phyloP scores from a whole-genome alignment of 2,888 invertebrate genomes.

The Parnassius apollo region DNA sequence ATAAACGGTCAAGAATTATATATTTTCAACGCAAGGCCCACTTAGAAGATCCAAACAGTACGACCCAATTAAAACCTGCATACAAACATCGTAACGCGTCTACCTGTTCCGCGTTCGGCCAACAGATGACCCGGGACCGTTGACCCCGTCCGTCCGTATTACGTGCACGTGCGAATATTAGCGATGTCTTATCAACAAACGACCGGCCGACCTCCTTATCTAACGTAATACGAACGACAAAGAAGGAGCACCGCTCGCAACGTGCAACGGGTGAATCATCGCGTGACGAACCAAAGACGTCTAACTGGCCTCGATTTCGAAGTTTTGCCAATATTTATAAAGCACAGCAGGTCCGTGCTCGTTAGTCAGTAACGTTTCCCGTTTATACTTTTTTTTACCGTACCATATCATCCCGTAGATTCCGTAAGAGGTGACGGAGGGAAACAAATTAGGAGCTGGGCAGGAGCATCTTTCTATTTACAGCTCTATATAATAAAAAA shows the following conservation, averaged over 20 bases:
- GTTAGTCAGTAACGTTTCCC: too few relatives aligned
- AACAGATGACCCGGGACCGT: slow-evolving; percentile 37
- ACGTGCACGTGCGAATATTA: slow-evolving; percentile 15
- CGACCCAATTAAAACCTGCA: neutral
- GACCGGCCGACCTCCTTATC: slow-evolving; percentile 31
- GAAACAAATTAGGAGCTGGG: too few relatives aligned
- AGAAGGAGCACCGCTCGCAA: neutral
- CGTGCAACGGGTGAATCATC: slow-evolving; percentile 43
- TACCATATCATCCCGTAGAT: too few relatives aligned
- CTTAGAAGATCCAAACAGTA: too few relatives aligned
- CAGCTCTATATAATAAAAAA: too few relatives aligned
- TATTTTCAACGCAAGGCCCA: too few relatives aligned
- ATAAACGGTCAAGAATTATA: too few relatives aligned
- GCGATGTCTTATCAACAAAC: slow-evolving; percentile 18
- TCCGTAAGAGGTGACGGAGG: too few relatives aligned
- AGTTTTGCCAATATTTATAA: slow-evolving; percentile 37
- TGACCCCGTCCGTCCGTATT: slow-evolving; percentile 39
- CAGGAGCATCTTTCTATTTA: too few relatives aligned
- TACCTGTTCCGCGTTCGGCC: neutral
- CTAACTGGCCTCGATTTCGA: slow-evolving; percentile 36
- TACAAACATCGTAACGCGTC: slow-evolving; percentile 1
- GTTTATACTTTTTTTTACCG: too few relatives aligned
- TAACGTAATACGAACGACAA: slow-evolving; percentile 30
- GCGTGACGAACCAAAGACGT: slow-evolving; percentile 39
- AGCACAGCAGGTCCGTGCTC: neutral